Percentiles rank a stretch among this genome's conserved stretches.
Evolutionary conservation across 2,113 vertebrate genomes (phyloP).

Genomic region (Rhynchomys soricoides): DNA sequence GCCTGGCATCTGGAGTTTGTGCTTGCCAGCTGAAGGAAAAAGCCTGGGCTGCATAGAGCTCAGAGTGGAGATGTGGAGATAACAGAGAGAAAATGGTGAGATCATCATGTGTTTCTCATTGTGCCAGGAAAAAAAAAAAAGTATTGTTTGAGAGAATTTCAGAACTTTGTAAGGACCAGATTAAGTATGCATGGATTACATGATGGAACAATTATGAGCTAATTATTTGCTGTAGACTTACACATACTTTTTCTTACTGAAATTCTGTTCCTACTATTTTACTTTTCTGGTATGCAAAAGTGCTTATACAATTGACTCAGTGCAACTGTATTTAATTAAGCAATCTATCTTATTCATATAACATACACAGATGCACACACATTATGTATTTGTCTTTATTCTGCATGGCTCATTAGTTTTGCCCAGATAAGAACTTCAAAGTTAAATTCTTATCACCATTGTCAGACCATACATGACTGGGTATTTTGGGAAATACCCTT

Average conservation of each 20-base stretch:
- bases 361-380: not conserved
- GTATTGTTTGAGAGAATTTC: slow-evolving; percentile 25
- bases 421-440: not conserved
- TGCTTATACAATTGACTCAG: slow-evolving; percentile 21
- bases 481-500: not conserved
- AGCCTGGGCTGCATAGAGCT: slow-evolving; percentile 46
- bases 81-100: slow-evolving; percentile 33
- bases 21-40: slow-evolving; percentile 75
- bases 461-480: not conserved
- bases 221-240: not conserved
- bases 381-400: not conserved
- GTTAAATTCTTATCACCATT: not conserved
- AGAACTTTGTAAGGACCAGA: slow-evolving; percentile 31
- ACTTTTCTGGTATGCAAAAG: not conserved
- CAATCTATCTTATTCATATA: not conserved
- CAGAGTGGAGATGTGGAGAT: slow-evolving; percentile 39
- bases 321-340: not conserved
- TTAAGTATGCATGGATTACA: not conserved
- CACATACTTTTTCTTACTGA: not conserved
- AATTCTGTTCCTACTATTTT: not conserved
- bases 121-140: not conserved
- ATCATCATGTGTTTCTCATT: slow-evolving; percentile 58
- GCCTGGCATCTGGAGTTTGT: slow-evolving; percentile 79
- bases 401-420: not conserved
- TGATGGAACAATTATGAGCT: not conserved